Conservation (phyloP, 1,140 invertebrate species). For the Leptoteleia sp. region DNA sequence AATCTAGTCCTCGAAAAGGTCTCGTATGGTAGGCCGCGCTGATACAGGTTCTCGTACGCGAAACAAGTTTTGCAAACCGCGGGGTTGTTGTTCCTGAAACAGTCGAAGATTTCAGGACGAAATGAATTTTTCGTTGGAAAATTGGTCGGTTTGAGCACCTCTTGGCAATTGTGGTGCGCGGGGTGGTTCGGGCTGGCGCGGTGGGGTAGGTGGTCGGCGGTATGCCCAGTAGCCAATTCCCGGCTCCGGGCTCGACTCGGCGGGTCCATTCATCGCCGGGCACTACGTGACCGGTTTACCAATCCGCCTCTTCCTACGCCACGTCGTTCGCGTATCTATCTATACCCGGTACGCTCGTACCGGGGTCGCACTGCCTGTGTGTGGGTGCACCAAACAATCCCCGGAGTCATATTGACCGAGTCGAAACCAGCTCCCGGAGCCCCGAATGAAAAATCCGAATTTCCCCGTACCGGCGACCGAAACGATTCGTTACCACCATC, state of each 20-base stretch:
- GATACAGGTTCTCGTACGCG: background rate
- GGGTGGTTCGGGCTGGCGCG: conserved; percentile 76
- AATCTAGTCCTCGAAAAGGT: conserved; percentile 1
- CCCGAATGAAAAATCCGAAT: conserved; percentile 67
- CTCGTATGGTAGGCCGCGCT: too few relatives aligned
- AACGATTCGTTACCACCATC: conserved; percentile 66
- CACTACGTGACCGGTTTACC: conserved; percentile 81
- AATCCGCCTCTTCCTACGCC: conserved; percentile 75
- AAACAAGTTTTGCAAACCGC: conserved; percentile 1
- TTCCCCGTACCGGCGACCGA: conserved; percentile 58
- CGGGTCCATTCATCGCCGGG: conserved; percentile 81
- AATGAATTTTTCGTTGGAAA: conserved; percentile 49
- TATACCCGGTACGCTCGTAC: conserved; percentile 43
- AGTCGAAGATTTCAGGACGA: conserved; percentile 10
- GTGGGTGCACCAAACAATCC: conserved; percentile 69
- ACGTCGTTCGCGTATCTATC: conserved; percentile 64
- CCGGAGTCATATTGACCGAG: conserved; percentile 76
- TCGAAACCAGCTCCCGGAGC: conserved; percentile 65
- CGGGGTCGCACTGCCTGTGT: conserved; percentile 30
- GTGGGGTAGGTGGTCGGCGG: conserved; percentile 78
- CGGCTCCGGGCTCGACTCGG: conserved; percentile 79
- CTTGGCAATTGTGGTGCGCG: conserved; percentile 75
- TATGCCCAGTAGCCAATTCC: conserved; percentile 81
- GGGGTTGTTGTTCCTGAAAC: conserved; percentile 12
- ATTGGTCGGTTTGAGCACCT: conserved; percentile 75